Evolutionary conservation across 2,797 vertebrate genomes (phyloP).

Genomic region (Enteromius thamalakanensis): DNA sequence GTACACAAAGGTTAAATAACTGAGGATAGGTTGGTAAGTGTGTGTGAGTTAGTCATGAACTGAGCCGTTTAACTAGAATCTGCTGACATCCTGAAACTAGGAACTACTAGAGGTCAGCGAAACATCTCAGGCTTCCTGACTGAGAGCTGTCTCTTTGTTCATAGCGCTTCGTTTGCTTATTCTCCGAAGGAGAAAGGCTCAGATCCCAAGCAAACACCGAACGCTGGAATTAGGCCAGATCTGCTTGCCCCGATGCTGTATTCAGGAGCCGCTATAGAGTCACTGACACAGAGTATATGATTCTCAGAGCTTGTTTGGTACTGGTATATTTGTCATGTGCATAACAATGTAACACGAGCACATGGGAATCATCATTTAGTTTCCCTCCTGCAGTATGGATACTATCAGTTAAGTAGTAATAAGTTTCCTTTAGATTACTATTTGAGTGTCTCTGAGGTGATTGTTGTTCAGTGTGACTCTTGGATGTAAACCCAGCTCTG

Average conservation of each 20-base stretch:
- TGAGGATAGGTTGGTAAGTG: neutral
- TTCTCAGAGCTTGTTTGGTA: neutral
- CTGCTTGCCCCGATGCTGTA: neutral
- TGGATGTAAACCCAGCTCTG: neutral
- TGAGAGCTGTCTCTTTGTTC: neutral
- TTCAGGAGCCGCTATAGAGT: neutral
- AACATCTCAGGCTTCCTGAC: neutral
- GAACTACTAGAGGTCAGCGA: neutral
- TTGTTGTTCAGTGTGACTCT: neutral
- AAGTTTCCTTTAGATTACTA: neutral
- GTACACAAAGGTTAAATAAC: neutral
- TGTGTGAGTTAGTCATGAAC: neutral
- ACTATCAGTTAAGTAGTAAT: neutral
- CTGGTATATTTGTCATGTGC: conserved; percentile 1
- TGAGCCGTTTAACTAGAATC: neutral
- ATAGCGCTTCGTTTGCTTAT: neutral
- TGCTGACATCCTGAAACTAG: neutral
- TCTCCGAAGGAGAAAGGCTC: neutral
- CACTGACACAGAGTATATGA: neutral
- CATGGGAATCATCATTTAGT: neutral
- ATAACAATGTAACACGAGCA: conserved; percentile 3
- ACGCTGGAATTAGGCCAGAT: conserved; percentile 18
- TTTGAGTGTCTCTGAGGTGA: neutral
- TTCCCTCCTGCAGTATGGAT: neutral
- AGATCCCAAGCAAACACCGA: conserved; percentile 29